phyloP scores from a whole-genome alignment of 1,140 invertebrate species.

The Pseudomyrmex gracilis region DNA sequence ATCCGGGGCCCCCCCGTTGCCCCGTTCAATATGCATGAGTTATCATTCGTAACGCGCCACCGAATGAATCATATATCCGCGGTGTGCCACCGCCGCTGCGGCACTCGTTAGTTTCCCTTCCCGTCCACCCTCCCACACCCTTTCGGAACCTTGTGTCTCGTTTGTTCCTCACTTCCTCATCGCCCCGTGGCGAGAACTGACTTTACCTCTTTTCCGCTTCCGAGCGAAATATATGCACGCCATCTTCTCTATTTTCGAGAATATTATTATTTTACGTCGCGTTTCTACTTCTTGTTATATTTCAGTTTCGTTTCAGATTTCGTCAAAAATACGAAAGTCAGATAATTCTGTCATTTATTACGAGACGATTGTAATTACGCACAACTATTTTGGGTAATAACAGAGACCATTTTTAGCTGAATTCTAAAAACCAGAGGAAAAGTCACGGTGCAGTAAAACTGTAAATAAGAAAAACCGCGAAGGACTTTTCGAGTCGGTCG shows the following conservation, averaged over 20 bases:
- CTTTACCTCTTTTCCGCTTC: slow-evolving; percentile 14
- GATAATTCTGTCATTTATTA: no score
- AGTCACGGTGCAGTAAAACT: slow-evolving; percentile 7
- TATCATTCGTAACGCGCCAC: slow-evolving; percentile 65
- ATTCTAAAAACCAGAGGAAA: not conserved
- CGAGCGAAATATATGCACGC: not conserved
- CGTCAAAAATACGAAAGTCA: no score
- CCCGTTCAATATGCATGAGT: slow-evolving; percentile 70
- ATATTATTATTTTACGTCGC: no score
- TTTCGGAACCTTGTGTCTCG: not conserved
- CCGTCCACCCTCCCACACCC: not conserved
- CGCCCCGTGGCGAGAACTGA: not conserved
- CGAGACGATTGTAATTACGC: no score
- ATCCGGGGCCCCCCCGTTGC: slow-evolving; percentile 44
- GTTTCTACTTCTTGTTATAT: no score
- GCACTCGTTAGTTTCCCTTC: slow-evolving; percentile 40
- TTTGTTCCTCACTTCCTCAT: not conserved
- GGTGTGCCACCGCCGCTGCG: not conserved
- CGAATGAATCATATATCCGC: slow-evolving; percentile 68
- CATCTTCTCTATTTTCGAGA: no score
- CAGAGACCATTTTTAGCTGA: no score
- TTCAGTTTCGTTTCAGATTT: no score
- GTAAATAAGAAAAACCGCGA: slow-evolving; percentile 13
- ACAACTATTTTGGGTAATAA: no score
- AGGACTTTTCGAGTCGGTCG: not conserved